phyloP scores from a whole-genome alignment of 2,888 invertebrate genomes.

The Steinernema scapterisci region DNA sequence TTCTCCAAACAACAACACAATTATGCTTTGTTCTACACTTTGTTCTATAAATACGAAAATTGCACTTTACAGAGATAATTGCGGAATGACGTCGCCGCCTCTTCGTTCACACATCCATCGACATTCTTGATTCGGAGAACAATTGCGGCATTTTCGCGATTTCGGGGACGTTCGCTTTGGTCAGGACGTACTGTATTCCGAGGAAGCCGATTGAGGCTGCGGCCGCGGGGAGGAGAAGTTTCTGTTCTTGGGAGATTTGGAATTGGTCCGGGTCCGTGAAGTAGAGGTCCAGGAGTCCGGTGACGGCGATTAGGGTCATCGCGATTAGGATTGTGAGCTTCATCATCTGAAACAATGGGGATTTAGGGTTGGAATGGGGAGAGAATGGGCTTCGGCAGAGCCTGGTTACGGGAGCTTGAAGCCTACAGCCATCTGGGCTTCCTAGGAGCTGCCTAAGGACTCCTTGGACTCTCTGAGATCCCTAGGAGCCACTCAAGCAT shows the following conservation, averaged over 20 bases:
- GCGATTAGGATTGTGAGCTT: background rate
- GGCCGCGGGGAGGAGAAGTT: background rate
- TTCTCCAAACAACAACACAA: no score
- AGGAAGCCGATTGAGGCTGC: background rate
- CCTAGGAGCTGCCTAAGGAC: no score
- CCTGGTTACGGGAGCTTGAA: no score
- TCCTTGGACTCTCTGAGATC: no score
- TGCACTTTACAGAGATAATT: background rate
- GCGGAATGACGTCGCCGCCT: background rate
- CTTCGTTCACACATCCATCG: background rate
- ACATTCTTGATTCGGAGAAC: background rate
- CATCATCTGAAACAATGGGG: conserved; percentile 6
- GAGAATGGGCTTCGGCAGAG: no score
- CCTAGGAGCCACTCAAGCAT: no score
- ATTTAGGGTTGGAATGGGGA: no score
- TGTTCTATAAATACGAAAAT: conserved; percentile 11
- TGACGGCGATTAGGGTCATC: conserved; percentile 7
- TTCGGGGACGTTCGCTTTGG: background rate
- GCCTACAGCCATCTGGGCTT: no score
- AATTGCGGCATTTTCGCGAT: conserved; percentile 8
- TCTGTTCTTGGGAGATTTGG: background rate
- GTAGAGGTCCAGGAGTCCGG: conserved; percentile 16
- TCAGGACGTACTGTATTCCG: conserved; percentile 1
- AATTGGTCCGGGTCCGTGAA: conserved; percentile 11
- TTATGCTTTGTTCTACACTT: no score